phyloP scores from a whole-genome alignment of 1,140 invertebrate genomes.

The Catajapyx aquilonaris region DNA sequence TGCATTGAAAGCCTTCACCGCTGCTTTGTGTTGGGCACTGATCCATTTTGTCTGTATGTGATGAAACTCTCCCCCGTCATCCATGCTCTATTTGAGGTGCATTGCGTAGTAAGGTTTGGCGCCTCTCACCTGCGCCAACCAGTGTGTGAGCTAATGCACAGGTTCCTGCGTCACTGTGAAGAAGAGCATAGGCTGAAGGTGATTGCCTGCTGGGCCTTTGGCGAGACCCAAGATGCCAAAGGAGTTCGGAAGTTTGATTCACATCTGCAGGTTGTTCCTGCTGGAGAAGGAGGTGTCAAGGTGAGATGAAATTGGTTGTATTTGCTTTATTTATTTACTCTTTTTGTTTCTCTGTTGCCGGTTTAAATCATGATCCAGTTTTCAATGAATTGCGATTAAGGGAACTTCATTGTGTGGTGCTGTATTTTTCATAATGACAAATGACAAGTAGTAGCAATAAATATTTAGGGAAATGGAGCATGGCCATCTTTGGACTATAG shows the following conservation, averaged over 20 bases:
- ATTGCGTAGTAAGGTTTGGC: neutral
- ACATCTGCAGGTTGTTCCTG: neutral
- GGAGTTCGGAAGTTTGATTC: neutral
- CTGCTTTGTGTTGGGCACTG: neutral
- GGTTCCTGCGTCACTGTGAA: neutral
- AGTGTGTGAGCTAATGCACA: neutral
- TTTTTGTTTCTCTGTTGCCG: too few relatives aligned
- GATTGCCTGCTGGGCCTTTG: neutral
- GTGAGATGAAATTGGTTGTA: too few relatives aligned
- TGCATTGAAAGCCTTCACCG: neutral
- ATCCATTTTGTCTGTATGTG: neutral
- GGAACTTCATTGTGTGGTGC: too few relatives aligned
- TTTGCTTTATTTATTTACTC: too few relatives aligned
- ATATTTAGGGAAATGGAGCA: too few relatives aligned
- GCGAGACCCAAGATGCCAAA: neutral
- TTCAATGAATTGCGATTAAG: too few relatives aligned
- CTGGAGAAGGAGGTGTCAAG: neutral
- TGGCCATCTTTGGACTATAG: too few relatives aligned
- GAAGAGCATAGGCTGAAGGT: neutral
- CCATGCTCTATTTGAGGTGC: neutral
- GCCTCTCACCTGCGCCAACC: neutral
- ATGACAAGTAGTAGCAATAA: too few relatives aligned
- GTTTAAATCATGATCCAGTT: too few relatives aligned
- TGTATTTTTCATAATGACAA: too few relatives aligned
- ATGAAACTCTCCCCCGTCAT: neutral